Evolutionary conservation across 2,888 invertebrate genomes (phyloP).

Genomic region (Melanargia galathea): DNA sequence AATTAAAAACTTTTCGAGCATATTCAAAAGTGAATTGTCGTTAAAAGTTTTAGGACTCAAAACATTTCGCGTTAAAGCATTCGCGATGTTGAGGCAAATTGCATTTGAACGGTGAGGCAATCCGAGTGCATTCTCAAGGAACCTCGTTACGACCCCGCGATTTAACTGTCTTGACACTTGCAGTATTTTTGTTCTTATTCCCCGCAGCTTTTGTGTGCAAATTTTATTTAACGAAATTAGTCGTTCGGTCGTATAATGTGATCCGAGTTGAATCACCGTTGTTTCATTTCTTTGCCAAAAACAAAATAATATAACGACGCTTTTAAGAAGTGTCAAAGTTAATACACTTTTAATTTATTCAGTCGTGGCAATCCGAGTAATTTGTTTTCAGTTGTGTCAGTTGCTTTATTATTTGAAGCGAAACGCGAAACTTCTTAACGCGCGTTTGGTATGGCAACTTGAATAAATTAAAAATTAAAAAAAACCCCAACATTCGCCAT

Average conservation of each 20-base stretch:
- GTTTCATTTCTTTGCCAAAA: conserved; percentile 12
- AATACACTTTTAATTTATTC: background rate
- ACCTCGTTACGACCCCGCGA: conserved; percentile 68
- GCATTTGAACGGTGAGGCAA: conserved; percentile 62
- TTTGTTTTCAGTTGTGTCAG: too few species aligned
- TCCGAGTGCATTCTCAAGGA: conserved; percentile 61
- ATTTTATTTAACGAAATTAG: conserved; percentile 65
- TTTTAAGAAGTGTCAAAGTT: background rate
- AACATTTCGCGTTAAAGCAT: conserved; percentile 38
- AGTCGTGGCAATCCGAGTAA: background rate
- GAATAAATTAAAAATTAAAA: too few species aligned
- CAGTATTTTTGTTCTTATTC: conserved; percentile 65
- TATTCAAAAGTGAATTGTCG: conserved; percentile 5
- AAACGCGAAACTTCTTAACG: too few species aligned
- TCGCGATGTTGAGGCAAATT: conserved; percentile 54
- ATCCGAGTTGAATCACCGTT: conserved; percentile 60
- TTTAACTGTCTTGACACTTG: conserved; percentile 77
- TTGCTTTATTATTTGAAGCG: too few species aligned
- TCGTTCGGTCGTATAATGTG: conserved; percentile 44
- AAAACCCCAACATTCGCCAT: too few species aligned
- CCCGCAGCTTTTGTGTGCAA: conserved; percentile 67
- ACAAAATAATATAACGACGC: background rate
- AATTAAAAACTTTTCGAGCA: conserved; percentile 15
- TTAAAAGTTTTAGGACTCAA: conserved; percentile 24
- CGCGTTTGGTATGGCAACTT: too few species aligned